Percentiles rank a stretch among this genome's conserved stretches.
Conservation (phyloP, 1,140 invertebrate species). For the Lasioglossum albipes region DNA sequence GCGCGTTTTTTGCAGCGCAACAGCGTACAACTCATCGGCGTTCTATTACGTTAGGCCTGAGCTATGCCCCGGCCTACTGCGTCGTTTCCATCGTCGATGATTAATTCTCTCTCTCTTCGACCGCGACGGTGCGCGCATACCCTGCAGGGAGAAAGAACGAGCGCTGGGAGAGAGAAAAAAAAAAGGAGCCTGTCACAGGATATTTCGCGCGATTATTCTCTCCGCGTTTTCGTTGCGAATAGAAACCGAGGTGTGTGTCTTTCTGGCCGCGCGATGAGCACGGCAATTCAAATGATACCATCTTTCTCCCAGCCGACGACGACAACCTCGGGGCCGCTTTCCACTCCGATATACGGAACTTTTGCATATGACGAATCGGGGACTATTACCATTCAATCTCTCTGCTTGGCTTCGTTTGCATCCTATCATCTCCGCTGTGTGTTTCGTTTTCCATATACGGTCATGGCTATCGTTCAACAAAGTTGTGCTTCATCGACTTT, state of each 20-base stretch:
- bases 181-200: slow-evolving; percentile 59
- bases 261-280: slow-evolving; percentile 57
- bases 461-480: slow-evolving; percentile 44
- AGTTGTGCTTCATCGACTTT: slow-evolving; percentile 28
- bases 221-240: slow-evolving; percentile 59
- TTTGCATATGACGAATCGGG: slow-evolving; percentile 79
- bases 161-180: slow-evolving; percentile 28
- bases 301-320: slow-evolving; percentile 57
- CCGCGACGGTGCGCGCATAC: slow-evolving; percentile 36
- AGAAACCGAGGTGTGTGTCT: slow-evolving; percentile 44
- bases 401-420: slow-evolving; percentile 72
- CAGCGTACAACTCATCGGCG: slow-evolving; percentile 56
- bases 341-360: slow-evolving; percentile 62
- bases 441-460: slow-evolving; percentile 66
- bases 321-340: slow-evolving; percentile 52
- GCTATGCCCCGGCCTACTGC: slow-evolving; percentile 55
- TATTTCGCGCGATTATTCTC: slow-evolving; percentile 72
- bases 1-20: slow-evolving; percentile 49
- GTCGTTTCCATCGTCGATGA: slow-evolving; percentile 63
- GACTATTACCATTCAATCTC: slow-evolving; percentile 79
- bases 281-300: slow-evolving; percentile 72
- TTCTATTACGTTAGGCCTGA: slow-evolving; percentile 54
- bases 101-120: slow-evolving; percentile 62
- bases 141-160: slow-evolving; percentile 17
- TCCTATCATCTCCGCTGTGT: slow-evolving; percentile 66